A percentile compares a stretch with the other conserved stretches of the same genome.
phyloP scores from a whole-genome alignment of 2,888 invertebrate genomes.

The Tetragonisca angustula region DNA sequence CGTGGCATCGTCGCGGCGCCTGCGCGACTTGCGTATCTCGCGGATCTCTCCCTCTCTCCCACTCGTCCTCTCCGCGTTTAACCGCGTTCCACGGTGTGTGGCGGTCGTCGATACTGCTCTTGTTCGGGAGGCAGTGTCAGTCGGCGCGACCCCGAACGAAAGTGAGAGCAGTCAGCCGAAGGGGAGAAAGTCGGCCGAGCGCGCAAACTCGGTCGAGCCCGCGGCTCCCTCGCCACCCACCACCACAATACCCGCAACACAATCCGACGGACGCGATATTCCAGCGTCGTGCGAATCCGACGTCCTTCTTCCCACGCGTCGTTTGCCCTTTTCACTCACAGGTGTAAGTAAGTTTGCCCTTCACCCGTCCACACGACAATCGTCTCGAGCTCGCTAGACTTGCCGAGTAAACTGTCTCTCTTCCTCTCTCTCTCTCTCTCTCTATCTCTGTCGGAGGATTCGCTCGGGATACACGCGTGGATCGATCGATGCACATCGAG shows the following conservation, averaged over 20 bases:
- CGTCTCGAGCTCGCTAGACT: no score
- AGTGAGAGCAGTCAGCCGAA: conserved; percentile 69
- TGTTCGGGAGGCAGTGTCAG: conserved; percentile 47
- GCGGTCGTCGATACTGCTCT: conserved; percentile 66
- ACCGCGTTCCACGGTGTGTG: conserved; percentile 20
- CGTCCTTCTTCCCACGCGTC: no score
- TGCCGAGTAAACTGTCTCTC: no score
- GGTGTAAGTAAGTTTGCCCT: background rate
- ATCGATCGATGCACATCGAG: background rate
- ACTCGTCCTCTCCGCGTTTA: background rate
- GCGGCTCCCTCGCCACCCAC: conserved; percentile 10
- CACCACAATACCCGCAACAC: background rate
- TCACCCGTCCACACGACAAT: no score
- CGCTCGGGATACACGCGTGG: conserved; percentile 3
- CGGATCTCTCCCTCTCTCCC: background rate
- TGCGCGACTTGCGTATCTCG: conserved; percentile 46
- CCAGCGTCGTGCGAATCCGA: background rate
- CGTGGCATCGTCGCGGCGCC: conserved; percentile 25
- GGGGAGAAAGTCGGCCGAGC: conserved; percentile 62
- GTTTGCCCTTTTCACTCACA: no score
- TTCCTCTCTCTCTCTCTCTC: no score
- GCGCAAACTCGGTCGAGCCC: conserved; percentile 61
- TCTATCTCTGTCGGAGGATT: no score
- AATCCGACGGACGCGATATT: conserved; percentile 23
- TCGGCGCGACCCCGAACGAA: conserved; percentile 68